Evolutionary conservation across 2,797 vertebrate genomes (phyloP).

Genomic region (Pseudotriccus pelzelni): DNA sequence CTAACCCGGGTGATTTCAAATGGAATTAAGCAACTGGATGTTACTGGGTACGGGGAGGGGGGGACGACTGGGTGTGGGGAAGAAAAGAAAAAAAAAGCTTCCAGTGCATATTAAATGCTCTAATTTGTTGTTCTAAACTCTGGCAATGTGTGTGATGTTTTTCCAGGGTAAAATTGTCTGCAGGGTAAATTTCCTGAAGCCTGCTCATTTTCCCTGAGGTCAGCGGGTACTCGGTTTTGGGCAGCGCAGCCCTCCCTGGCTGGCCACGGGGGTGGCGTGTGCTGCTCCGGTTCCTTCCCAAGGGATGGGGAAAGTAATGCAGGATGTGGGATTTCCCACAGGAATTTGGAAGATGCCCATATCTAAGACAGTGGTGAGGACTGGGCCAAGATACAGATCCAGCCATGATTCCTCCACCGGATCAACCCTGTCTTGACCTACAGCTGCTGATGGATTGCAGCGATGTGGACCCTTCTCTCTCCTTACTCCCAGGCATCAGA

Average conservation of each 20-base stretch:
- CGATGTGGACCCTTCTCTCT: neutral
- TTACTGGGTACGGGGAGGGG: neutral
- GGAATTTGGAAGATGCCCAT: neutral
- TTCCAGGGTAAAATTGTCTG: neutral
- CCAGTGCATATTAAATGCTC: neutral
- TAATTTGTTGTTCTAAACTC: slow-evolving; percentile 44
- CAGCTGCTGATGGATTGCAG: neutral
- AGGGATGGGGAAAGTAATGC: neutral
- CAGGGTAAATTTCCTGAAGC: neutral
- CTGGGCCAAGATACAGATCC: neutral
- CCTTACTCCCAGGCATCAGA: neutral
- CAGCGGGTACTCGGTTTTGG: neutral
- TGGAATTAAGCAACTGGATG: slow-evolving; percentile 55
- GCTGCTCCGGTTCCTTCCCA: neutral
- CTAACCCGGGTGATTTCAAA: slow-evolving; percentile 48
- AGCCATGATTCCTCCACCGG: neutral
- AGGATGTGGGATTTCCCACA: neutral
- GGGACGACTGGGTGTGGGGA: neutral
- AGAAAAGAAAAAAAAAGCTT: neutral
- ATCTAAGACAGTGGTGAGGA: neutral
- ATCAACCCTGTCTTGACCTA: neutral
- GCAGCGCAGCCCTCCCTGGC: neutral
- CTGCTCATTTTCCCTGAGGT: neutral
- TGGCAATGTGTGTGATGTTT: neutral
- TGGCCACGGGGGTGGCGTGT: fast-evolving